These are phyloP conservation scores for Idaea straminata DNA, from an alignment of 2,888 invertebrate species.

Conservation along the genomic window DNA sequence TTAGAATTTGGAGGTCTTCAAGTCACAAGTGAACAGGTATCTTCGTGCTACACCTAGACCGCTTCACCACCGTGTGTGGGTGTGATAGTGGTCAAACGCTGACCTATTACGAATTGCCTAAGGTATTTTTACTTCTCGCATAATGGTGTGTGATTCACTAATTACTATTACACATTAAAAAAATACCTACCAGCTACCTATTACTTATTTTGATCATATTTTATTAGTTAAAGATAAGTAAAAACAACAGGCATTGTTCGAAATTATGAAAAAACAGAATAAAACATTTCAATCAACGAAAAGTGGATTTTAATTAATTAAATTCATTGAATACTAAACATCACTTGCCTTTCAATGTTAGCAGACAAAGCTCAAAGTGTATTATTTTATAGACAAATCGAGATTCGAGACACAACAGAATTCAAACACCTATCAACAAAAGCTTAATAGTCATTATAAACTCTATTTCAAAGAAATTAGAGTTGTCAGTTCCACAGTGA, in stretches of 20 bases:
- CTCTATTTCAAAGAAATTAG: conserved; percentile 12
- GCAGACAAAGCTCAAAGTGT: conserved; percentile 77
- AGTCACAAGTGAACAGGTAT: too few relatives aligned
- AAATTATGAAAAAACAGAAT: conserved; percentile 19
- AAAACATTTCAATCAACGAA: conserved; percentile 49
- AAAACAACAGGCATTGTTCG: conserved; percentile 12
- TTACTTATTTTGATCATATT: too few relatives aligned
- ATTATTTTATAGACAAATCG: conserved; percentile 78
- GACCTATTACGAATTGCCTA: too few relatives aligned
- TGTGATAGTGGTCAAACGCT: too few relatives aligned
- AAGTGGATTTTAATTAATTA: conserved; percentile 72
- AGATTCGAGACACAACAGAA: conserved; percentile 58
- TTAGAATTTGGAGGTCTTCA: too few relatives aligned
- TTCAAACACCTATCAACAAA: conserved; percentile 41
- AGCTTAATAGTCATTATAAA: neutral
- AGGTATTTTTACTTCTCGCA: too few relatives aligned
- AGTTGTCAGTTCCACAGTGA: conserved; percentile 31
- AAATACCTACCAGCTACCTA: too few relatives aligned
- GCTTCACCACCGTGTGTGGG: too few relatives aligned
- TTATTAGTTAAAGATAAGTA: neutral
- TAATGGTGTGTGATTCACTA: too few relatives aligned
- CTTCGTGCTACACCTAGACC: too few relatives aligned
- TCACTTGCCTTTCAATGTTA: conserved; percentile 70
- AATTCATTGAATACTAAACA: conserved; percentile 72
- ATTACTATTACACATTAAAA: too few relatives aligned